These are phyloP conservation scores for Cochlearius cochlearius DNA, from an alignment of 2,113 vertebrate species.

Conservation along the genomic window DNA sequence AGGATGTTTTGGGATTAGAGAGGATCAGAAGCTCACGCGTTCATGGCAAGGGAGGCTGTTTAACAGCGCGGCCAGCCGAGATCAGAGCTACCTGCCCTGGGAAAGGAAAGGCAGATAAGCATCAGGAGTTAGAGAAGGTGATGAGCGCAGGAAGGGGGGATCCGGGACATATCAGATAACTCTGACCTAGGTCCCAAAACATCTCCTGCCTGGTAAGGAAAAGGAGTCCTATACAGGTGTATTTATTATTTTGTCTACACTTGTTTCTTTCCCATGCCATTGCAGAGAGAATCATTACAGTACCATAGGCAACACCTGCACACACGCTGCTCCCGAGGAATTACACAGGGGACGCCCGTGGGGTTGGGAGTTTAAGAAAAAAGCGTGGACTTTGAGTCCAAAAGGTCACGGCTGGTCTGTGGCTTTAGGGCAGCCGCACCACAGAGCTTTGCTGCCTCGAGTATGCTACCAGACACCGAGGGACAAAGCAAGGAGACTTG, in stretches of 20 bases:
- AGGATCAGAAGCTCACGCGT: constrained; percentile 16
- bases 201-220: background rate
- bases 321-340: background rate
- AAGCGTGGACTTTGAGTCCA: background rate
- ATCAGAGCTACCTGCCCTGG: constrained; percentile 53
- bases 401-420: background rate
- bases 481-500: background rate
- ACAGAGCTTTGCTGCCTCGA: background rate
- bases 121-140: background rate
- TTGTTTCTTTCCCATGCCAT: background rate
- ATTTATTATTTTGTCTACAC: constrained; percentile 54
- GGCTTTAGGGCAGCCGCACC: constrained; percentile 16
- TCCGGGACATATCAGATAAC: background rate
- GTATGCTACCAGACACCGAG: rapidly evolving
- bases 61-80: background rate
- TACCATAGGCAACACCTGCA: background rate
- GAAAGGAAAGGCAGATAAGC: constrained; percentile 44
- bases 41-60: background rate
- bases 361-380: background rate
- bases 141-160: background rate
- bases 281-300: background rate
- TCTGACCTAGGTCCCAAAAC: constrained; percentile 17
- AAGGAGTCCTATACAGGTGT: constrained; percentile 12
- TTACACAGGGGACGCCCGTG: rapidly evolving
- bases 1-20: constrained; percentile 49